Base-by-base conservation (phyloP, 2,888 invertebrate species). In the Caenorhabditis sp. region DNA sequence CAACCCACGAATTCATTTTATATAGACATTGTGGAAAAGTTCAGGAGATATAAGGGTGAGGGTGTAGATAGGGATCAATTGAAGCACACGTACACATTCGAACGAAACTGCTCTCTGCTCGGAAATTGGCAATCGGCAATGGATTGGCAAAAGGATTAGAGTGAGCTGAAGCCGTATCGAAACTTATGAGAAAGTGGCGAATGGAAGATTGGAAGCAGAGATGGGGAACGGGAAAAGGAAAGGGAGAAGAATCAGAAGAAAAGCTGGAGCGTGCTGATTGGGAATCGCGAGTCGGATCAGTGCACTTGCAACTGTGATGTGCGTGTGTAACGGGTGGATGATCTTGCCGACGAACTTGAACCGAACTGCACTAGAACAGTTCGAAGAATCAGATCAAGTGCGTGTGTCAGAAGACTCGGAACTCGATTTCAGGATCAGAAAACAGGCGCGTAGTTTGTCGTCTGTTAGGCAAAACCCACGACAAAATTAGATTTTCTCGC, bases 1-100 rank as follows among this genome's bases (percentile, higher is more conserved):
- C 55, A 55, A 55, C 55, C 55, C 55, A 55, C 55, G 55, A 28
- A 22, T 6, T 24, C 55, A 55, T 4, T 47, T n/a, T n/a, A n/a
- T 47, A 47, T 28, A 55, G 55, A 55, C 55, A n/a, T 51, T 4
- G 18, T 2, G 20, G 5, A n/a, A n/a, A n/a, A 50, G 4, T 55
- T 55, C 26, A 55, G 47, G 47, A 18, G 47, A 6, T 9, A 20
- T 3, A 47, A 18, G n/a, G 32, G n/a, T 47, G 47, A 5, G 47
- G 20, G 20, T n/a, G n/a, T n/a, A n/a, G n/a, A n/a, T n/a, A 47
- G 47, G 47, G 47, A 47, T 47, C 18, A 47, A 47, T 3, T 4
- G 47, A 47, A 47, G 11, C 47, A 47, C 47, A 55, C 55, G 55
- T 55, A 55, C 8, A 28, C 55, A 20, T 5, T 3, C 1, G 47